Base-by-base conservation (phyloP, 2,797 vertebrate species). In the Florisuga fusca region DNA sequence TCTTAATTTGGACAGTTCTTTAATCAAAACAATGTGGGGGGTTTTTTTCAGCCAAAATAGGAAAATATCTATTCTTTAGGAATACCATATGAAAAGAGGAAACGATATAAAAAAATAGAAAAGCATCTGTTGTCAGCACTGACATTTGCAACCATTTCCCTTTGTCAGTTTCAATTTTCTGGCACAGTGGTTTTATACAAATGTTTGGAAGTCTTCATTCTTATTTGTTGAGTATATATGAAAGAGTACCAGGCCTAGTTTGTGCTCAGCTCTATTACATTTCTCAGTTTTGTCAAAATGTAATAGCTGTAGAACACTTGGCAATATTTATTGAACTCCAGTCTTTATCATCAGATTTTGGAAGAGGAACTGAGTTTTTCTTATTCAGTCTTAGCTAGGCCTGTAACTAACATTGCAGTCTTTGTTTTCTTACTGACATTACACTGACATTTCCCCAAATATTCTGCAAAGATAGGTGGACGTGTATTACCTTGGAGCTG, bases 271-370 rank as follows among this genome's bases (percentile, higher is more conserved):
- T 81, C 27, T 18, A 4, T 62, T 73, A 31, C 15, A 9, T 38
- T 87, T 92, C 79, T 82, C 23, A 67, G 53, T 71, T 76, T 19
- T 69, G 41, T 73, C 59, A 81, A 93, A 95, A 81, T 46, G 31
- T 18, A 80, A n/a, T 14, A 76, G 34, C 7, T n/a, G 6, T 46
- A 71, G 50, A 83, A 68, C 15, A 88, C 50, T 8, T 86, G 59
- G 22, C 29, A 87, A 31, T 38, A 53, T 82, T 69, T 82, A 76
- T 48, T 36, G 57, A 89, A 43, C 45, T 55, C 31, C 19, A 31
- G 25, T 53, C 12, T 33, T 74, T 62, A 31, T 27, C 21, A 8
- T 86, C 25, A 48, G 18, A 22, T 77, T 91, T 69, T 75, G 34
- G 16, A 43, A 80, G 31, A 55, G 19, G 29, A 62, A 31, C 31